Conservation (phyloP, 2,888 invertebrate species). For the Drosophila nr. perissopoda region DNA sequence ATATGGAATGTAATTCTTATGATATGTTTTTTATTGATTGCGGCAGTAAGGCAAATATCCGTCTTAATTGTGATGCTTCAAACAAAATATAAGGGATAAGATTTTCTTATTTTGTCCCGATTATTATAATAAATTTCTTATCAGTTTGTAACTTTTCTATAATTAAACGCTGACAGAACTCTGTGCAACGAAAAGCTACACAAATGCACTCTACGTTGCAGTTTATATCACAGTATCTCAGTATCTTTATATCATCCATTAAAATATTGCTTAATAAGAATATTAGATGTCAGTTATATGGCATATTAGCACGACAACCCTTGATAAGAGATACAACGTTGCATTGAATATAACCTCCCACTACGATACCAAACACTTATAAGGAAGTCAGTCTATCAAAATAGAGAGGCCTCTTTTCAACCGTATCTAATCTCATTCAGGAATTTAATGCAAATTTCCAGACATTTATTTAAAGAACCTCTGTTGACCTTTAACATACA, state of each 20-base stretch:
- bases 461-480: conserved; percentile 19
- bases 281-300: conserved; percentile 36
- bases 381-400: background rate
- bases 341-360: background rate
- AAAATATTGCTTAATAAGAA: conserved; percentile 1
- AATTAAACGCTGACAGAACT: background rate
- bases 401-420: background rate
- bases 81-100: background rate
- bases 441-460: conserved; percentile 37
- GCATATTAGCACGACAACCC: conserved; percentile 4
- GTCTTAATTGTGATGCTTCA: background rate
- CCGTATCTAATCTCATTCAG: conserved; percentile 22
- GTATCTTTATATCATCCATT: conserved; percentile 31
- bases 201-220: conserved; percentile 7
- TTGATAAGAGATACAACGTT: conserved; percentile 31
- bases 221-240: conserved; percentile 7
- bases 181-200: conserved; percentile 1
- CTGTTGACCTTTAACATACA: conserved; percentile 26
- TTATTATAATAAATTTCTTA: background rate
- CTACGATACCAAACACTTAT: conserved; percentile 16
- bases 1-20: background rate
- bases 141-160: conserved; percentile 4
- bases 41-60: background rate
- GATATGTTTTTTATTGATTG: background rate
- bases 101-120: background rate